Conservation (phyloP, 2,888 invertebrate genomes). For the Ophonus ardosiacus region DNA sequence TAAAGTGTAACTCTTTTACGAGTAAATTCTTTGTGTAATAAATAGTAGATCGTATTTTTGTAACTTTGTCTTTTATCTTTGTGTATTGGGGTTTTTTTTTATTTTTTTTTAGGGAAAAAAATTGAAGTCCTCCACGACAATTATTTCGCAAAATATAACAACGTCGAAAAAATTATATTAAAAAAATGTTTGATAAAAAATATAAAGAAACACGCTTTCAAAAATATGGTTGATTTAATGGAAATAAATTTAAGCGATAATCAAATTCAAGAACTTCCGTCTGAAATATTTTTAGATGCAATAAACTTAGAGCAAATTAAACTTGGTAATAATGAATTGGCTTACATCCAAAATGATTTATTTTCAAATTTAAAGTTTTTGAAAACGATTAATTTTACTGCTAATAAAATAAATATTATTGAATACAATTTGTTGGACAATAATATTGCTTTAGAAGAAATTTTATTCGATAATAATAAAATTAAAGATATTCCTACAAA, state of each 20-base stretch:
- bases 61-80: too few relatives aligned
- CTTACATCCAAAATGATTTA: too few relatives aligned
- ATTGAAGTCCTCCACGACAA: neutral
- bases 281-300: neutral
- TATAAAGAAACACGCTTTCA: neutral
- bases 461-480: neutral
- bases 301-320: neutral
- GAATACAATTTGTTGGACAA: neutral
- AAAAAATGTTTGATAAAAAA: neutral
- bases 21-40: too few relatives aligned
- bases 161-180: neutral
- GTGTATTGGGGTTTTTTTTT: too few relatives aligned
- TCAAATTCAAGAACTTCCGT: neutral
- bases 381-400: neutral
- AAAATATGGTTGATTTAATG: neutral
- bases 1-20: too few relatives aligned
- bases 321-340: too few relatives aligned
- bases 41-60: too few relatives aligned
- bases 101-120: neutral
- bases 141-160: neutral
- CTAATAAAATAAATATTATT: neutral
- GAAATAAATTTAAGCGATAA: constrained; percentile 9
- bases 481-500: neutral
- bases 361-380: too few relatives aligned
- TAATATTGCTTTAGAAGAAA: constrained; percentile 1